These are phyloP conservation scores for Patella ulyssiponensis DNA, from an alignment of 2,888 invertebrate species.

Conservation along the genomic window DNA sequence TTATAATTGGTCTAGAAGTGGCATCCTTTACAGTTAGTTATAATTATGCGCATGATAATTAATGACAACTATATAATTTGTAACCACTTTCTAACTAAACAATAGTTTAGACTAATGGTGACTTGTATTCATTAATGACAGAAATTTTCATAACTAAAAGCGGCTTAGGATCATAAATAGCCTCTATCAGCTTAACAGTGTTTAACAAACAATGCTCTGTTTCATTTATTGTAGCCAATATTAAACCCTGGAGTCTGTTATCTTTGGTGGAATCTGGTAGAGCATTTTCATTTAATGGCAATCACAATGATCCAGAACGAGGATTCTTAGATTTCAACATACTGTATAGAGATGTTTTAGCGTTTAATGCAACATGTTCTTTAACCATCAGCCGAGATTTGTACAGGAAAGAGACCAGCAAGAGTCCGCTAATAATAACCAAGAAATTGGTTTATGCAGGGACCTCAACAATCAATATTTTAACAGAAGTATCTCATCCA, in stretches of 20 bases:
- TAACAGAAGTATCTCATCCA: constrained; percentile 15
- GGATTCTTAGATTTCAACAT: constrained; percentile 25
- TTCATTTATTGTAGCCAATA: constrained; percentile 13
- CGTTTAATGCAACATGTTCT: constrained; percentile 23
- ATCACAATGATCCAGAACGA: background rate
- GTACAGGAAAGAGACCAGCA: constrained; percentile 18
- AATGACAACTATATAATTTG: too few species aligned
- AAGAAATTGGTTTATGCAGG: constrained; percentile 25
- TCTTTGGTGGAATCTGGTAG: constrained; percentile 27
- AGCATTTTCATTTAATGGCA: constrained; percentile 25
- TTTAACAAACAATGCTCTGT: too few species aligned
- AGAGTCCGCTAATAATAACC: constrained; percentile 26
- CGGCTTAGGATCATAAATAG: too few species aligned
- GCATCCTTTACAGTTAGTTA: too few species aligned
- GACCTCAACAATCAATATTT: constrained; percentile 20
- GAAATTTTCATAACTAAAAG: too few species aligned
- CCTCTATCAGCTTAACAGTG: too few species aligned
- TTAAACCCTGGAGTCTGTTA: constrained; percentile 22
- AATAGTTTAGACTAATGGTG: too few species aligned
- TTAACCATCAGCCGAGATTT: constrained; percentile 19
- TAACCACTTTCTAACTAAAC: too few species aligned
- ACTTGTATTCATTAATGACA: too few species aligned
- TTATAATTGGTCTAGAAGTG: too few species aligned
- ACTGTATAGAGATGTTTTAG: constrained; percentile 19
- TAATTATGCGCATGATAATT: too few species aligned